Base-by-base conservation (phyloP, 2,888 invertebrate genomes). In the Chymomyza amoena region DNA sequence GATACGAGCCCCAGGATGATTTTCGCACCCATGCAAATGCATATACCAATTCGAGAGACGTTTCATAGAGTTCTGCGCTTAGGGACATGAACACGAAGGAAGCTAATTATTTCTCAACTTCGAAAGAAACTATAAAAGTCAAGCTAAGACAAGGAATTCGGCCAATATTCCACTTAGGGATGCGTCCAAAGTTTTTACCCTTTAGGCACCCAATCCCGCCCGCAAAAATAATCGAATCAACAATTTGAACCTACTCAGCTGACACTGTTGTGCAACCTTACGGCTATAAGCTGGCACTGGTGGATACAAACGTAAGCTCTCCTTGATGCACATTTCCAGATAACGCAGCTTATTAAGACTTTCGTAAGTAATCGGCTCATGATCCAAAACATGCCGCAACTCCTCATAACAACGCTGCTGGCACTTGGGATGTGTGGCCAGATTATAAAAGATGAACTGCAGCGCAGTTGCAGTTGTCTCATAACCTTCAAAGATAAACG, bases 241-340 rank as follows among this genome's bases (percentile, higher is more conserved):
- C 7, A 32, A 25, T 3, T 32, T 32, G 0, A 57, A 28, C 66
- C 51, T 52, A 66, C 66, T 66, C 25, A 66, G 51, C 16, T 51
- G 32, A 20, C 60, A 66, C 50, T 66, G 51, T 13, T 50, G n/a
- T 32, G 52, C 10, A 6, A 60, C 66, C 52, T 51, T 66, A 18
- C 66, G 66, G 4, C 5, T 61, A 20, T 20, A 18, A 6, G 74
- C 52, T 4, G 77, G 77, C 36, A 72, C 73, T 15, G 77, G 73
- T 64, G 77, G 68, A 59, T 70, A 72, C 13, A 78, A 67, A 54
- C 77, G 54, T 10, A 78, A 52, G 0, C 76, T 70, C 63, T 78
- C 77, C 51, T 78, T 73, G 20, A 78, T 76, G 10, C 76, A 66
- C 76, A 78, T 72, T 20, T 78, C 77, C 66, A 78, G 59, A 61